Conservation (phyloP, 2,797 vertebrate genomes). For the Apogon hyalosoma region DNA sequence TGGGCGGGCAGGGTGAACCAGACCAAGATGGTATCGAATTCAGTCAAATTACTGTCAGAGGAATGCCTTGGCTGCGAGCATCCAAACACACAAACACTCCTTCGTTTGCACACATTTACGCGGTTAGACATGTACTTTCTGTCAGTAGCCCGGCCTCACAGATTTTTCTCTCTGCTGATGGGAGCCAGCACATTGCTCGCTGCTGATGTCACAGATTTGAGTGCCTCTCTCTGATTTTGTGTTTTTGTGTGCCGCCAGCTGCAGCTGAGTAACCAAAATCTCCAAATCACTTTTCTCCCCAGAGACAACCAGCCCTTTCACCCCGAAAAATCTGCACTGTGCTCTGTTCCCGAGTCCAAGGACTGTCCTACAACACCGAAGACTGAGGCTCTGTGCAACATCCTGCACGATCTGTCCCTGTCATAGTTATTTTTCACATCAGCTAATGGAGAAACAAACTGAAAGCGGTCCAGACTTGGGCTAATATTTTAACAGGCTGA, state of each 20-base stretch:
- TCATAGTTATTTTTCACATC: background rate
- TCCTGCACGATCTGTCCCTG: background rate
- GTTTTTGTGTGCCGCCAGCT: conserved; percentile 86
- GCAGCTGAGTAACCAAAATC: conserved; percentile 87
- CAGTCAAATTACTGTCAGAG: conserved; percentile 54
- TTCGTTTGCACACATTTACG: conserved; percentile 13
- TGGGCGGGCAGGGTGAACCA: conserved; percentile 15
- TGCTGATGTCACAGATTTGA: conserved; percentile 89
- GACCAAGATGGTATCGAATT: conserved; percentile 40
- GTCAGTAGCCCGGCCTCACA: conserved; percentile 89
- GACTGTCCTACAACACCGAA: background rate
- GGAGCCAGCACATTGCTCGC: conserved; percentile 89
- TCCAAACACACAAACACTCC: conserved; percentile 31
- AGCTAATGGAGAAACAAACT: conserved; percentile 5
- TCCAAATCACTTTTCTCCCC: conserved; percentile 76
- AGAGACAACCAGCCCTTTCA: conserved; percentile 55
- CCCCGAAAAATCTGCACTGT: conserved; percentile 39
- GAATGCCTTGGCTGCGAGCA: conserved; percentile 49
- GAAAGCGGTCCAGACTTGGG: too few species aligned
- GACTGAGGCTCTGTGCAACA: conserved; percentile 7
- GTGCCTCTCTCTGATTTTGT: conserved; percentile 88
- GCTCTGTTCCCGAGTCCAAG: conserved; percentile 4
- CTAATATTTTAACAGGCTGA: too few species aligned
- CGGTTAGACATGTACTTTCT: conserved; percentile 68
- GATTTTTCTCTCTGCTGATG: conserved; percentile 89